These are phyloP conservation scores for Lasioglossum leucozonium DNA, from an alignment of 2,888 invertebrate species.

Conservation along the genomic window DNA sequence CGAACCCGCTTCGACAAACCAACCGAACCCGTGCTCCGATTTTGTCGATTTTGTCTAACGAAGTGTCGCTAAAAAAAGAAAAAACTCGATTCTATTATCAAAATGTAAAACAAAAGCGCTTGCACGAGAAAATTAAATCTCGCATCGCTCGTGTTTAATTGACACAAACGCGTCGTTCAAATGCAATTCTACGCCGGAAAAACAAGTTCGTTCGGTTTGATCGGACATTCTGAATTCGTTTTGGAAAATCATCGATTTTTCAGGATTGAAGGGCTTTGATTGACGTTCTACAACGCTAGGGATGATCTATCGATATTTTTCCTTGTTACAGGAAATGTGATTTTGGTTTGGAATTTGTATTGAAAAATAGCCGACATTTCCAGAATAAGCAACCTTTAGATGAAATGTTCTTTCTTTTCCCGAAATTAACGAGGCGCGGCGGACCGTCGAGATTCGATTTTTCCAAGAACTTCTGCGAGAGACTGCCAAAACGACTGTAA, in stretches of 20 bases:
- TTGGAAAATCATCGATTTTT: background rate
- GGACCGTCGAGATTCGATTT: background rate
- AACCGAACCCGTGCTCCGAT: background rate
- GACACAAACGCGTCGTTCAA: background rate
- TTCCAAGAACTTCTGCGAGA: background rate
- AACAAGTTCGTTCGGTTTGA: background rate
- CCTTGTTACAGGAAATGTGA: too few species aligned
- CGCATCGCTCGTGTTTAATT: background rate
- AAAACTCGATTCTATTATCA: too few species aligned
- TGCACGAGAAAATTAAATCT: background rate
- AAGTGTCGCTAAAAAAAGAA: too few species aligned
- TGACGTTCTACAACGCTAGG: too few species aligned
- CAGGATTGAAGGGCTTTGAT: too few species aligned
- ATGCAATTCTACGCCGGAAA: background rate
- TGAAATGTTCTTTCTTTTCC: background rate
- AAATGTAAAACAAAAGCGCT: background rate
- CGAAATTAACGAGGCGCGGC: background rate
- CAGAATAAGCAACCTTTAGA: background rate
- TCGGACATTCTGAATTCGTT: background rate
- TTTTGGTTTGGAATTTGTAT: too few species aligned
- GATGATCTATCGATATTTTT: too few species aligned
- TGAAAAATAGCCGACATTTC: too few species aligned
- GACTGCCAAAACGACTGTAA: conserved; percentile 23
- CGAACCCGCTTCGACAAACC: too few species aligned
- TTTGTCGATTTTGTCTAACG: background rate